Percentiles rank a stretch among this genome's conserved stretches.
Evolutionary conservation across 2,113 vertebrate species (phyloP).

Genomic region (Crotalus helleri): DNA sequence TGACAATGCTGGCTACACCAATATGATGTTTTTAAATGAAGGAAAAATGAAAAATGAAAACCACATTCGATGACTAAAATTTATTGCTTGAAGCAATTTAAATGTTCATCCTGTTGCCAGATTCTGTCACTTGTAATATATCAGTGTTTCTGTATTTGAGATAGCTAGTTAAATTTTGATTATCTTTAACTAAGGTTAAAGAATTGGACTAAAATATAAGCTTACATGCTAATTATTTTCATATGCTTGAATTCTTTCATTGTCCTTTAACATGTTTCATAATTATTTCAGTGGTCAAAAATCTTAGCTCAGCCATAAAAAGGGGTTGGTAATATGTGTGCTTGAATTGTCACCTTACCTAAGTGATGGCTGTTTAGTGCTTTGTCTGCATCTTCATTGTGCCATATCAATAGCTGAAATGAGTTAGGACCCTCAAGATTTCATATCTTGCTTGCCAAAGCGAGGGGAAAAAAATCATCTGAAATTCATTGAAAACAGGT

Average conservation of each 20-base stretch:
- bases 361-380: not conserved
- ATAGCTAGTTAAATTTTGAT: not conserved
- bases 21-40: constrained; percentile 19
- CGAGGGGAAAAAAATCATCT: not conserved
- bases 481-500: not conserved
- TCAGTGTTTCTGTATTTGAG: not conserved
- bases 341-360: not conserved
- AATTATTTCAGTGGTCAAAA: not conserved
- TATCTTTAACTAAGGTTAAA: not conserved
- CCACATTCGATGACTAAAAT: not conserved
- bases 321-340: not conserved
- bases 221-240: not conserved
- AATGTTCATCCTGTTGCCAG: constrained; percentile 17
- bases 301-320: not conserved
- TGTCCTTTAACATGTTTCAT: not conserved
- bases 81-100: constrained; percentile 6
- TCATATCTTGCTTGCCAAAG: not conserved
- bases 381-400: not conserved
- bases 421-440: not conserved
- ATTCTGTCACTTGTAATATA: not conserved
- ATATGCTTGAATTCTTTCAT: not conserved
- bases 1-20: not conserved
- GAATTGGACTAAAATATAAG: not conserved
- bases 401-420: not conserved
- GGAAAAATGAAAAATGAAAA: not conserved